Percentiles rank a stretch among this genome's conserved stretches.
These are phyloP conservation scores for Argyresthia goedartella DNA, from an alignment of 2,888 invertebrate genomes.

Conservation along the genomic window DNA sequence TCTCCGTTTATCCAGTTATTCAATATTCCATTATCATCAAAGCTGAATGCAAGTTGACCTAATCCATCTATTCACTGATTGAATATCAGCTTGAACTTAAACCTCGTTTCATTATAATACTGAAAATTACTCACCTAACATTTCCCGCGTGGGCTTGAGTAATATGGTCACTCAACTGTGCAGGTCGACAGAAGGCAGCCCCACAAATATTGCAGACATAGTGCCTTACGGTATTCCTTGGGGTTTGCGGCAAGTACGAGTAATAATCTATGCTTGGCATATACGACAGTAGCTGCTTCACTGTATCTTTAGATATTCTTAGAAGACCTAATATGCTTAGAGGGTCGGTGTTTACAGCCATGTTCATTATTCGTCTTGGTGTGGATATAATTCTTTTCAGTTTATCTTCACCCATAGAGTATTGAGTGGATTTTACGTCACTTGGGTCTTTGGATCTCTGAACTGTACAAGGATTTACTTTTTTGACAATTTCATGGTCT, in stretches of 20 bases:
- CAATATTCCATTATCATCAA: no score
- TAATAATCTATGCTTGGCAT: constrained; percentile 28
- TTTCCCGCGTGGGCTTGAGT: constrained; percentile 18
- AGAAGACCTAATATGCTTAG: constrained; percentile 36
- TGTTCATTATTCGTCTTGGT: constrained; percentile 21
- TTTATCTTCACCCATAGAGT: constrained; percentile 19
- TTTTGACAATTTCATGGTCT: constrained; percentile 6
- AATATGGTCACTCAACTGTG: constrained; percentile 42
- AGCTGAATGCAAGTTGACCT: no score
- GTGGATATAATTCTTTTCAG: neutral
- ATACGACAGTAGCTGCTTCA: constrained; percentile 36
- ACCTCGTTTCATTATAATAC: neutral
- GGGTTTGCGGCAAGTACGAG: constrained; percentile 17
- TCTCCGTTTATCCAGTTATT: no score
- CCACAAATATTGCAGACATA: constrained; percentile 50
- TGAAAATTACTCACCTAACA: constrained; percentile 27
- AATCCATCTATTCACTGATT: no score
- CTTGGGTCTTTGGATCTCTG: constrained; percentile 34
- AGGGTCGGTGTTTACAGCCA: constrained; percentile 56
- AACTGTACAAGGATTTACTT: constrained; percentile 17
- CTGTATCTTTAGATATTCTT: constrained; percentile 35
- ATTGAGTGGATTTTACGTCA: constrained; percentile 37
- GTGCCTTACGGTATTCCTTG: constrained; percentile 12
- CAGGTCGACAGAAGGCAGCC: constrained; percentile 32
- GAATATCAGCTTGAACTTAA: no score